A percentile compares a stretch with the other conserved stretches of the same genome.
Conservation (phyloP, 1,140 invertebrate genomes). For the Drosophila eugracilis region DNA sequence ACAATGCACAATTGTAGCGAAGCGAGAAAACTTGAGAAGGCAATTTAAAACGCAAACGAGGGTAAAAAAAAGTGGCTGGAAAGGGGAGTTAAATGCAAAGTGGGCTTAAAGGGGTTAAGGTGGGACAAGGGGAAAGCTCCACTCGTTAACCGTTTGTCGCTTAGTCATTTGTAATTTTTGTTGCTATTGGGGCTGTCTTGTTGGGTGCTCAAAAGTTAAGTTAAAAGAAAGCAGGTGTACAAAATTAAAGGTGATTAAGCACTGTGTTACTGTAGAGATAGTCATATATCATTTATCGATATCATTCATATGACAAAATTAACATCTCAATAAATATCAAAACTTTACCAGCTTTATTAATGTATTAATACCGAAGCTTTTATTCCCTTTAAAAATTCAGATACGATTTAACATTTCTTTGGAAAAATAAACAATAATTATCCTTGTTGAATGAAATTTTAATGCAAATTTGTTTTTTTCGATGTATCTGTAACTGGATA, state of each 20-base stretch:
- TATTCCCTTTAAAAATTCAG: no score
- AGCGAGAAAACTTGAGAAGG: conserved; percentile 55
- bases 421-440: no score
- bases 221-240: conserved; percentile 28
- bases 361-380: no score
- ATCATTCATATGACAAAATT: no score
- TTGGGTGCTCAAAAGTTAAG: conserved; percentile 20
- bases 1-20: conserved; percentile 63
- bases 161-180: conserved; percentile 41
- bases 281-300: no score
- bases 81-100: conserved; percentile 26
- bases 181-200: conserved; percentile 19
- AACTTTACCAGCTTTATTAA: no score
- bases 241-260: conserved; percentile 10
- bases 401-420: no score
- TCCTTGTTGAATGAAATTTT: no score
- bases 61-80: conserved; percentile 9
- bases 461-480: no score
- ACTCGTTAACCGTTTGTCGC: conserved; percentile 54
- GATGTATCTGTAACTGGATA: background rate
- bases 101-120: background rate
- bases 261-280: background rate
- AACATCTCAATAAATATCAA: background rate
- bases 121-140: conserved; percentile 5
- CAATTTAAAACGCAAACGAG: conserved; percentile 52